phyloP scores from a whole-genome alignment of 2,797 vertebrate species.

The Enteromius argenteus region DNA sequence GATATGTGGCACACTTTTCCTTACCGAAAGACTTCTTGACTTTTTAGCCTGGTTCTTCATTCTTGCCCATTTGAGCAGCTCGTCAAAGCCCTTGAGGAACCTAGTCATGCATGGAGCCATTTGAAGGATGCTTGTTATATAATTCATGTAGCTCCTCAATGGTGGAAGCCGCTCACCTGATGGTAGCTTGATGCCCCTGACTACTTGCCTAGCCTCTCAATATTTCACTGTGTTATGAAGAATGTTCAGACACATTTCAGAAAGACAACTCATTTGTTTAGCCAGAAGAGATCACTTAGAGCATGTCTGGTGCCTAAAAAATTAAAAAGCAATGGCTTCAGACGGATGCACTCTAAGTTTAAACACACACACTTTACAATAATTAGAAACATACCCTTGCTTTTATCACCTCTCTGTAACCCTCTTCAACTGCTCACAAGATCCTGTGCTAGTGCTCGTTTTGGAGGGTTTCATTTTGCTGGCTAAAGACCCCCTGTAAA shows the following conservation, averaged over 20 bases:
- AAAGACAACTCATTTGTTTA: neutral
- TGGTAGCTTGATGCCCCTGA: neutral
- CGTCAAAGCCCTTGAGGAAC: neutral
- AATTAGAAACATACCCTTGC: neutral
- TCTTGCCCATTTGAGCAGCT: neutral
- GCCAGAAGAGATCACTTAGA: neutral
- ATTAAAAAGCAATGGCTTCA: neutral
- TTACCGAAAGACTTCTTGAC: neutral
- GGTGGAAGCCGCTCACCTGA: neutral
- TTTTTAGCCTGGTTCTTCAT: neutral
- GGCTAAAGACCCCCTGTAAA: conserved; percentile 11
- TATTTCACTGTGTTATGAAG: neutral
- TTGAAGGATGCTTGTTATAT: neutral
- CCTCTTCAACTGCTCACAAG: neutral
- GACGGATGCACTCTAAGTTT: neutral
- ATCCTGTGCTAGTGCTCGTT: neutral
- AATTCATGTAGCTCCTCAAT: neutral
- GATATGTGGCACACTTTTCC: neutral
- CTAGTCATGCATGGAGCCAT: neutral
- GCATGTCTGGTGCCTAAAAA: neutral
- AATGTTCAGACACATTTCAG: neutral
- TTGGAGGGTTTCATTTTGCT: neutral
- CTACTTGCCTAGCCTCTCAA: neutral
- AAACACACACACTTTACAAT: neutral
- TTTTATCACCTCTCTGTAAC: conserved; percentile 24